phyloP scores from a whole-genome alignment of 2,888 invertebrate species.

The Escarpia spicata region DNA sequence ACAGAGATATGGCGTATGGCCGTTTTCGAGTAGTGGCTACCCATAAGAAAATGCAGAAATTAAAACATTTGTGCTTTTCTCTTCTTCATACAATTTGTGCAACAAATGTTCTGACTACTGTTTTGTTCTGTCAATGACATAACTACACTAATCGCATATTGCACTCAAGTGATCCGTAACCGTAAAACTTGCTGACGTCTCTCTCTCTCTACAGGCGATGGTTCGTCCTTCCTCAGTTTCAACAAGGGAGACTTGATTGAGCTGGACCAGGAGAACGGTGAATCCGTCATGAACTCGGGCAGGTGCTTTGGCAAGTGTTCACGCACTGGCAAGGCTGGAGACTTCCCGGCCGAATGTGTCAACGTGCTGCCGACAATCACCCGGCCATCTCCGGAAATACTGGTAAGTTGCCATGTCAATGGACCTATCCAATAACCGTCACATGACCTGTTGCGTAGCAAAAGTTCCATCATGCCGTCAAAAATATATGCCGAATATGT shows the following conservation, averaged over 20 bases:
- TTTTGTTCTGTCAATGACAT: no score
- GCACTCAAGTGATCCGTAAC: no score
- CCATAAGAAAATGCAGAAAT: no score
- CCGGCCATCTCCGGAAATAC: slow-evolving; percentile 92
- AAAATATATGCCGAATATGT: no score
- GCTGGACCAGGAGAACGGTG: slow-evolving; percentile 93
- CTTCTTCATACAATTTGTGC: no score
- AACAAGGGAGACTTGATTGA: slow-evolving; percentile 94
- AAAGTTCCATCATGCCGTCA: no score
- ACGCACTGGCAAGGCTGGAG: slow-evolving; percentile 78
- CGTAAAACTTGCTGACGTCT: background rate
- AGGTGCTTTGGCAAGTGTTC: slow-evolving; percentile 66
- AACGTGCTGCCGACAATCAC: slow-evolving; percentile 95
- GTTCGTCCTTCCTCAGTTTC: slow-evolving; percentile 90
- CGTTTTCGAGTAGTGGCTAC: no score
- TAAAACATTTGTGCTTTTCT: no score
- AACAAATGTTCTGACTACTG: no score
- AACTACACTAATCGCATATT: no score
- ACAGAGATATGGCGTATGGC: no score
- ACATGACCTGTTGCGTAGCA: no score
- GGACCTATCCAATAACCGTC: background rate
- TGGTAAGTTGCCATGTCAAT: slow-evolving; percentile 65
- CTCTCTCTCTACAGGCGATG: slow-evolving; percentile 72
- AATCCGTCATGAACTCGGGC: slow-evolving; percentile 84
- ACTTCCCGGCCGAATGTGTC: slow-evolving; percentile 96